Base-by-base conservation (phyloP, 2,797 vertebrate species). In the Staurois parvus region DNA sequence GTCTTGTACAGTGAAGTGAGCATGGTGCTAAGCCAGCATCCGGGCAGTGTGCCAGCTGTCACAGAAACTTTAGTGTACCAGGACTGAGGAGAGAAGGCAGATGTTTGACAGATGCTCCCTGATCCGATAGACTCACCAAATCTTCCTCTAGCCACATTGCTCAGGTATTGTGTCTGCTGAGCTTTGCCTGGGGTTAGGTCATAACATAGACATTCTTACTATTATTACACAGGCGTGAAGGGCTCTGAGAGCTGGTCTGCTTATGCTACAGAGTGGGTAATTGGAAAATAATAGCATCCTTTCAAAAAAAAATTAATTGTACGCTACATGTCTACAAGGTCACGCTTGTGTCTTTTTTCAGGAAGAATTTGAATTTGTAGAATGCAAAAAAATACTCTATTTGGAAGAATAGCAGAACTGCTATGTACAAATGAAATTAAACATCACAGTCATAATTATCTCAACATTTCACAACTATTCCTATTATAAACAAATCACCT, bases 61-160 rank as follows among this genome's bases (percentile, higher is more conserved):
- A 37, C 30, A 66, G 32, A 67, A 45, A 72, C 32, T 42, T 42
- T 28, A 42, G 11, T 66, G 19, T 78, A 29, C n/a, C 30, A 37
- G 76, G 45, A 17, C 29, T 67, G n/a, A 40, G 76, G 6, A 67
- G 62, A 67, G 17, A 67, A 29, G 64, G 21, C 56, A 66, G 74
- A 59, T 76, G 76, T 77, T 34, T 66, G 34, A 62, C 76, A 78
- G 62, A 78, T 78, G 76, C 26, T 78, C 62, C 66, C 28, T 78
- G 34, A 29, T 42, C 7, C 15, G n/a, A 17, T 21, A 11, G 62
- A 40, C 37, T 78, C 34, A 28, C 37, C 26, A 67, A 13, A 17
- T 56, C 56, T 67, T 30, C 76, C 42, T 37, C 32, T 34, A 40
- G 69, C 28, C 34, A n/a, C 6, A 26, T 29, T 26, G n/a, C 26